These are phyloP conservation scores for Mesochorus sp. DNA, from an alignment of 2,888 invertebrate species.

Conservation along the genomic window DNA sequence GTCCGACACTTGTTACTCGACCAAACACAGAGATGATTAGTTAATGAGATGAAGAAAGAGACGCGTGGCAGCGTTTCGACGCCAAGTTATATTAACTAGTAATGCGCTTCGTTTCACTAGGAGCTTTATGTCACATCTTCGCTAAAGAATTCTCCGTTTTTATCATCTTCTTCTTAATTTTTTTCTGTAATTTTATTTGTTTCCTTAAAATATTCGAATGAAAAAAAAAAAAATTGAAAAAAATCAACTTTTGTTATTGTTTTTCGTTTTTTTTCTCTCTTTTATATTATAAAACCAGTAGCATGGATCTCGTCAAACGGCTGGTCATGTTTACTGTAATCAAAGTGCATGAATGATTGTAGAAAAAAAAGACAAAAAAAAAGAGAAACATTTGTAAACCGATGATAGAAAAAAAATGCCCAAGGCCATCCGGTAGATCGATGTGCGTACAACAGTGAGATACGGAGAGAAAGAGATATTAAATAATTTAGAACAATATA, in stretches of 20 bases:
- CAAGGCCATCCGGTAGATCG: slow-evolving; percentile 67
- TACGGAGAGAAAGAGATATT: slow-evolving; percentile 65
- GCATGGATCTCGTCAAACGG: slow-evolving; percentile 58
- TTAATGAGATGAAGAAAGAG: slow-evolving; percentile 37
- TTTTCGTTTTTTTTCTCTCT: slow-evolving; percentile 15
- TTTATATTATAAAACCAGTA: slow-evolving; percentile 31
- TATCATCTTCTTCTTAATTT: slow-evolving; percentile 23
- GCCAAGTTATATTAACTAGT: too few relatives aligned
- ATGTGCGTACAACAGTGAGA: slow-evolving; percentile 64
- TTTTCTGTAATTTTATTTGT: slow-evolving; percentile 26
- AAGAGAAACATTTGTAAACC: slow-evolving; percentile 21
- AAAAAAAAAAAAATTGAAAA: slow-evolving; percentile 26
- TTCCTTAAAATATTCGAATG: slow-evolving; percentile 26
- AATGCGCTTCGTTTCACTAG: slow-evolving; percentile 49
- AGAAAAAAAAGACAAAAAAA: slow-evolving; percentile 44
- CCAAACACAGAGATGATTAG: slow-evolving; percentile 43
- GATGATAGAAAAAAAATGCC: slow-evolving; percentile 36
- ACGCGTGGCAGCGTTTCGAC: too few relatives aligned
- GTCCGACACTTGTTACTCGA: slow-evolving; percentile 51
- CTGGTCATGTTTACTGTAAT: slow-evolving; percentile 57
- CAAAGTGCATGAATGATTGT: slow-evolving; percentile 65
- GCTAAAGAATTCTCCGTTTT: slow-evolving; percentile 34
- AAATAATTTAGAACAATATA: slow-evolving; percentile 65
- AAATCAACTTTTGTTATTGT: slow-evolving; percentile 35
- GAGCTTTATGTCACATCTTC: slow-evolving; percentile 32